Conservation (phyloP, 2,888 invertebrate species). For the Tinea semifulvella region DNA sequence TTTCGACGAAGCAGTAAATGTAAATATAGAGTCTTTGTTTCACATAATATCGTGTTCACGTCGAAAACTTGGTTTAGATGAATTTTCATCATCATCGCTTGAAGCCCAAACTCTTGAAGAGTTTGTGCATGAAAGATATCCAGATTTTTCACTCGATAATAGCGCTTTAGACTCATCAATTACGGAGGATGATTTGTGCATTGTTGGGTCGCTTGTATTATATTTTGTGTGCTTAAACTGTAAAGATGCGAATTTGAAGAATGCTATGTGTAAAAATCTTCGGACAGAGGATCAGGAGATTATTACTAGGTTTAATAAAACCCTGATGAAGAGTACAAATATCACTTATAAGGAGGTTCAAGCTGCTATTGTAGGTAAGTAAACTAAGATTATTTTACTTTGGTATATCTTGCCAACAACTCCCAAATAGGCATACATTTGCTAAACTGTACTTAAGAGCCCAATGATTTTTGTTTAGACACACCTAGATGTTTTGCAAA, state of each 20-base stretch:
- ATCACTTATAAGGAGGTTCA: constrained; percentile 47
- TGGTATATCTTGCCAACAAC: no score
- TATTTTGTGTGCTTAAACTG: constrained; percentile 61
- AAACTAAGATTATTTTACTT: no score
- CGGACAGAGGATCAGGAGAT: constrained; percentile 58
- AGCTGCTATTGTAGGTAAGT: constrained; percentile 44
- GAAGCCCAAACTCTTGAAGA: constrained; percentile 46
- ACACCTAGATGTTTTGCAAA: no score
- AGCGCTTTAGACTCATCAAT: constrained; percentile 32
- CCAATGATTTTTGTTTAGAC: not conserved
- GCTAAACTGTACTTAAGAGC: no score
- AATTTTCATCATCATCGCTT: constrained; percentile 44
- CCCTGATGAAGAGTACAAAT: constrained; percentile 51
- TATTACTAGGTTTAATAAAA: constrained; percentile 62
- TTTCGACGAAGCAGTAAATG: constrained; percentile 31
- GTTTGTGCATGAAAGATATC: constrained; percentile 56
- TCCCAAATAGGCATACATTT: no score
- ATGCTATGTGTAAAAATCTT: constrained; percentile 63
- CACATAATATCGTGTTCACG: constrained; percentile 47
- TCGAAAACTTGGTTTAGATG: constrained; percentile 43
- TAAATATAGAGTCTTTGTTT: constrained; percentile 37
- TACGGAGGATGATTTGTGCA: constrained; percentile 41
- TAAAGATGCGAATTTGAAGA: constrained; percentile 61
- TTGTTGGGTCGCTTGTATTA: constrained; percentile 59
- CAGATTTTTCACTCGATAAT: constrained; percentile 52